phyloP scores from a whole-genome alignment of 2,113 vertebrate genomes.

The Onychostruthus taczanowskii region DNA sequence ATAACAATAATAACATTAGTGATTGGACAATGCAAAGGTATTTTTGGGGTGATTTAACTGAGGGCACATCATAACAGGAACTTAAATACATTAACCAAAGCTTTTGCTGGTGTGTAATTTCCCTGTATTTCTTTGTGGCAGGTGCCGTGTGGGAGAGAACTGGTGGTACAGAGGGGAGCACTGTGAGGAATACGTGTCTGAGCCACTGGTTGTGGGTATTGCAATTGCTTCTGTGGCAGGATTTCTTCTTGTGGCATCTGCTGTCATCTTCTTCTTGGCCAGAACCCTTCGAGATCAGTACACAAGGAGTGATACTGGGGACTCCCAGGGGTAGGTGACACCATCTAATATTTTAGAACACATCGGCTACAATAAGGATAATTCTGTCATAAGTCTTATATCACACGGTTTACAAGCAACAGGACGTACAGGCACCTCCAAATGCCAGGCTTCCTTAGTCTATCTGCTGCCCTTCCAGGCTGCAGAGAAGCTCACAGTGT shows the following conservation, averaged over 20 bases:
- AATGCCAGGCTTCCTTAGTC: neutral
- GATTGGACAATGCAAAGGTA: neutral
- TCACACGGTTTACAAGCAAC: neutral
- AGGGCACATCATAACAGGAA: neutral
- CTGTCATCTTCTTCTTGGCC: conserved; percentile 84
- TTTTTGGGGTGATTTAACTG: neutral
- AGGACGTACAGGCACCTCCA: neutral
- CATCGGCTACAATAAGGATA: neutral
- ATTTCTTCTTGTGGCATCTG: conserved; percentile 82
- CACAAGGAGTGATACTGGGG: conserved; percentile 77
- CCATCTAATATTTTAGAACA: neutral
- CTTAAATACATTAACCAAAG: neutral
- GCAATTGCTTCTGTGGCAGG: conserved; percentile 84
- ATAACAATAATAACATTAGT: neutral
- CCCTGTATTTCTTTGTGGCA: conserved; percentile 3
- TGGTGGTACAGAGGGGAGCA: conserved; percentile 97
- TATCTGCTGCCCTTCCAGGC: neutral
- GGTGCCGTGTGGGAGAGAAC: conserved; percentile 91
- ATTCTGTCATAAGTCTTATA: neutral
- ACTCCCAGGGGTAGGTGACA: conserved; percentile 79
- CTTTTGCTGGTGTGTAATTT: neutral
- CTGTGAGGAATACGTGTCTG: conserved; percentile 91
- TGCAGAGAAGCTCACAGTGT: conserved; percentile 10
- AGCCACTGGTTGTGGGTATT: conserved; percentile 87
- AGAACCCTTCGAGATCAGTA: conserved; percentile 82